phyloP scores from a whole-genome alignment of 2,113 vertebrate genomes.

The Dinomys branickii region DNA sequence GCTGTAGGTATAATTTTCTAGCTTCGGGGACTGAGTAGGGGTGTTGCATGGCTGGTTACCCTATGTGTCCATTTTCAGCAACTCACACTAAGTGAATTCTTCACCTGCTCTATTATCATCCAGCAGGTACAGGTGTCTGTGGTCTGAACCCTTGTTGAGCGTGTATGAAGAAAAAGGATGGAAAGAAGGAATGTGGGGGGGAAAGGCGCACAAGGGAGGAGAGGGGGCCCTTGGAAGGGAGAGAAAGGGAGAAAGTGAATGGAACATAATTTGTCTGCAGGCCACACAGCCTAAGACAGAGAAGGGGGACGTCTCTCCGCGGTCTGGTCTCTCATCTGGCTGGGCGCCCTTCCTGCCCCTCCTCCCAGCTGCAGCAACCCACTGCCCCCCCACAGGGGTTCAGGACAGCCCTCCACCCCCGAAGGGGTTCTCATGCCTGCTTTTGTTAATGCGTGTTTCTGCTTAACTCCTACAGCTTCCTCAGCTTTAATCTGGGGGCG shows the following conservation, averaged over 20 bases:
- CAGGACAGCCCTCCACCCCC: background rate
- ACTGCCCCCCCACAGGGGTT: background rate
- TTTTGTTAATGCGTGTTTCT: background rate
- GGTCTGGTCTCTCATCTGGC: background rate
- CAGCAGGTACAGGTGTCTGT: background rate
- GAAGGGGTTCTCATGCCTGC: background rate
- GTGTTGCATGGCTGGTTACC: background rate
- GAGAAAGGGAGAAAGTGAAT: background rate
- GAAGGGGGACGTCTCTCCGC: background rate
- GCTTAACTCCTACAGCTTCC: background rate
- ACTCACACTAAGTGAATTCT: background rate
- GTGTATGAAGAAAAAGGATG: background rate
- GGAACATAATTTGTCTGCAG: background rate
- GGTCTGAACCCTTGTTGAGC: background rate
- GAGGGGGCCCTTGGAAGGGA: fast-evolving
- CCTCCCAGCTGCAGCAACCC: too few relatives aligned
- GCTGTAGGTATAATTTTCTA: background rate
- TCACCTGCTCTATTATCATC: background rate
- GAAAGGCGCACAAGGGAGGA: fast-evolving
- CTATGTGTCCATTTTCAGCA: background rate
- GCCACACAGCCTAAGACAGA: background rate
- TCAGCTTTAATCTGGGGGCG: background rate
- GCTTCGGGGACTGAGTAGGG: too few relatives aligned
- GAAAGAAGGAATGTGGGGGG: too few relatives aligned
- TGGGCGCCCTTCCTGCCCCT: too few relatives aligned